Conservation (phyloP, 2,113 vertebrate species). For the Piprites chloris region DNA sequence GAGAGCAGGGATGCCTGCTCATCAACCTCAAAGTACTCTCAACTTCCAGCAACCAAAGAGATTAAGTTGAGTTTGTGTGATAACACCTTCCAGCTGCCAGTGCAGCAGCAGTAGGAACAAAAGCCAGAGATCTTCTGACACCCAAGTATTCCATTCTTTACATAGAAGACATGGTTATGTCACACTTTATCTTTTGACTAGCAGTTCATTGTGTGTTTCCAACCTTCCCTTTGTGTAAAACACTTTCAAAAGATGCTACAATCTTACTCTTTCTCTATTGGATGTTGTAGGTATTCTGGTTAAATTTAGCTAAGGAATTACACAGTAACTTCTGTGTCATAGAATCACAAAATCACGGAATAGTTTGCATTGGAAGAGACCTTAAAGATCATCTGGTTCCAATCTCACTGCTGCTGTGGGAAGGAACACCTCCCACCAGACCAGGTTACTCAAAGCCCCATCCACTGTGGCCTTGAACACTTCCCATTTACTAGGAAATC, state of each 20-base stretch:
- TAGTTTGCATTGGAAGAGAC: not conserved
- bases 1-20: not conserved
- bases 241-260: not conserved
- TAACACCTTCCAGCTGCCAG: not conserved
- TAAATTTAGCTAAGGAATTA: not conserved
- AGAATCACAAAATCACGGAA: not conserved
- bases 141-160: not conserved
- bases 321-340: not conserved
- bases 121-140: not conserved
- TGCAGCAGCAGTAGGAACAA: not conserved
- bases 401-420: accelerated
- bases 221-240: not conserved
- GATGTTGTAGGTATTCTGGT: not conserved
- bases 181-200: not conserved
- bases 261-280: not conserved
- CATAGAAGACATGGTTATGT: not conserved
- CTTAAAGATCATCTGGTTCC: not conserved
- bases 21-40: not conserved
- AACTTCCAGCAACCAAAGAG: not conserved
- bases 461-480: not conserved
- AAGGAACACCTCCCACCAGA: not conserved
- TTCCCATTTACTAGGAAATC: not conserved
- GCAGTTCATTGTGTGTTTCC: not conserved
- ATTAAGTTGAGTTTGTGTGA: not conserved
- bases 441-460: accelerated